phyloP scores from a whole-genome alignment of 2,113 vertebrate genomes.

The Corynorhinus townsendii region DNA sequence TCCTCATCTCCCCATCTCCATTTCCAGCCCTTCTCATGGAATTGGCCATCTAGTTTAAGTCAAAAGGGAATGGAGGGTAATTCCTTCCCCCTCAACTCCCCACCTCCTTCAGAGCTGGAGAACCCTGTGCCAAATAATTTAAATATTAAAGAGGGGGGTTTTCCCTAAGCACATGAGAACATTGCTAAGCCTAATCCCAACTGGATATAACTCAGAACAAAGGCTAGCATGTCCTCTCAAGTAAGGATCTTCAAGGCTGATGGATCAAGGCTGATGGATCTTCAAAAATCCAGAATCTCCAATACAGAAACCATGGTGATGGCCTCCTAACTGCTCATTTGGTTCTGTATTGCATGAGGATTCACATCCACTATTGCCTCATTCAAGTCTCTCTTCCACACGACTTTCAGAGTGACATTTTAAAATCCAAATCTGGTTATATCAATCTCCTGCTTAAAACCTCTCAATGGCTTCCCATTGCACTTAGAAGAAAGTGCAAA shows the following conservation, averaged over 20 bases:
- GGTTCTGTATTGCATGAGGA: neutral
- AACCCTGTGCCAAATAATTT: neutral
- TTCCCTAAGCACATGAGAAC: neutral
- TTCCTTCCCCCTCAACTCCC: neutral
- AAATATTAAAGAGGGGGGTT: neutral
- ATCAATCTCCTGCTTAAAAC: neutral
- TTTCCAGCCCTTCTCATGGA: neutral
- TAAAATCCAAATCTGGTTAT: neutral
- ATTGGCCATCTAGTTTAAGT: neutral
- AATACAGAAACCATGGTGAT: neutral
- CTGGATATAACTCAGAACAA: neutral
- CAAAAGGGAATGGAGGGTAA: neutral
- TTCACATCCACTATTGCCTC: neutral
- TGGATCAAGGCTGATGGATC: neutral
- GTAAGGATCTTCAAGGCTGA: neutral
- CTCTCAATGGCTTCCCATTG: too few species aligned
- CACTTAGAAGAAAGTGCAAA: neutral
- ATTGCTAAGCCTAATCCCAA: neutral
- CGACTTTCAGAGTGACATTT: neutral
- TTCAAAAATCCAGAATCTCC: neutral
- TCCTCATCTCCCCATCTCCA: neutral
- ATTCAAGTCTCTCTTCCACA: neutral
- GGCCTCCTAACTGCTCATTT: neutral
- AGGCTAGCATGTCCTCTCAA: neutral
- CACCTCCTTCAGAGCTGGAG: neutral